Conservation (phyloP, 2,113 vertebrate species). For the Archilochus colubris region DNA sequence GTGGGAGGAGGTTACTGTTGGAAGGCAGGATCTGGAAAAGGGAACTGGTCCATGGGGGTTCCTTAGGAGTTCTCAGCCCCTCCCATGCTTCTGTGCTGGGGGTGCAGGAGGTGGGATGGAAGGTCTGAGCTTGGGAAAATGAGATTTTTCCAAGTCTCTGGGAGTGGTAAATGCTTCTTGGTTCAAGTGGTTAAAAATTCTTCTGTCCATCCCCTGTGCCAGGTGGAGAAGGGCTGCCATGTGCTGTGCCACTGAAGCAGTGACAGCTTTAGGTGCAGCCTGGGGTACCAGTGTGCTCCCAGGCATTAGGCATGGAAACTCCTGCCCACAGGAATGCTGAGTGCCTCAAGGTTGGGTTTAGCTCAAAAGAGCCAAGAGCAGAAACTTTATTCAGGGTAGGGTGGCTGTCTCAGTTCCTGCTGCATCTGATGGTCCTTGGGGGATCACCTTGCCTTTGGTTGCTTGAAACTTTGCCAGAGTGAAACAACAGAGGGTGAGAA, state of each 20-base stretch:
- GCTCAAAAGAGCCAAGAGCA: neutral
- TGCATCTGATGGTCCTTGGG: neutral
- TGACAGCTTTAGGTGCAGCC: neutral
- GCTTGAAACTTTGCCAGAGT: neutral
- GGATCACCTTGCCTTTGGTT: neutral
- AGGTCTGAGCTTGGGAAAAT: neutral
- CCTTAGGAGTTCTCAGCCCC: neutral
- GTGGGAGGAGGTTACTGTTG: neutral
- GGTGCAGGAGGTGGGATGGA: neutral
- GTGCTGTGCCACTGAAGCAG: neutral
- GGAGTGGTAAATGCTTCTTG: neutral
- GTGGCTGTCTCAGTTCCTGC: fast-evolving
- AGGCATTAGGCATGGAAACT: neutral
- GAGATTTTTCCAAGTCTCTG: neutral
- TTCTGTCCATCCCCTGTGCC: neutral
- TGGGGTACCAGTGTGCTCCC: neutral
- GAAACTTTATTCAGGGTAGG: neutral
- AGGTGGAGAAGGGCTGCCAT: fast-evolving
- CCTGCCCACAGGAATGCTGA: neutral
- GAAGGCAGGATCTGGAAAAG: neutral
- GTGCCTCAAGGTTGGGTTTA: neutral
- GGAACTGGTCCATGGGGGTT: neutral
- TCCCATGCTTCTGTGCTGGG: neutral
- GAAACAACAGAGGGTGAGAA: too few relatives aligned
- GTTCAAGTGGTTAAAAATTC: neutral